Conservation (phyloP, 2,888 invertebrate species). For the Nemurella pictetii region DNA sequence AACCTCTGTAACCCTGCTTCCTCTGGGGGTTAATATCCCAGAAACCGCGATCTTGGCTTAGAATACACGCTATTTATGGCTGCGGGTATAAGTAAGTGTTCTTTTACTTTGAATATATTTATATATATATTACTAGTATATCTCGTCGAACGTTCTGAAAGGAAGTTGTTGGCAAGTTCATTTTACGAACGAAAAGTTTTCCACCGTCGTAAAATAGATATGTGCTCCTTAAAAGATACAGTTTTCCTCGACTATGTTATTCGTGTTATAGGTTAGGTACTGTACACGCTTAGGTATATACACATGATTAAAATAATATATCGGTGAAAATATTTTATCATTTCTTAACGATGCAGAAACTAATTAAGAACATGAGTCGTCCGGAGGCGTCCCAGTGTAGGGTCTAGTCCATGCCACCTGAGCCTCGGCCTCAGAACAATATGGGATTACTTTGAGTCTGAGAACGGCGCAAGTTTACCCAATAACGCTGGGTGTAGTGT, state of each 20-base stretch:
- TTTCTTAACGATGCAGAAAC: background rate
- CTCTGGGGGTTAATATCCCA: background rate
- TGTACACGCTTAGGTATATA: background rate
- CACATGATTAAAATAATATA: background rate
- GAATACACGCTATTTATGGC: background rate
- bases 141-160: background rate
- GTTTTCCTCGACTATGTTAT: background rate
- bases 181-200: background rate
- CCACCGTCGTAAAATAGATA: background rate
- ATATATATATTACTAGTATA: background rate
- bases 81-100: background rate
- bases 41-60: background rate
- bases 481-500: background rate
- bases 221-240: background rate
- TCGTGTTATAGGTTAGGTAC: too few species aligned
- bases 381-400: background rate
- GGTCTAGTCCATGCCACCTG: background rate
- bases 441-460: background rate
- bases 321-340: background rate
- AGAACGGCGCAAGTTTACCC: background rate
- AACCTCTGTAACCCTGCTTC: background rate
- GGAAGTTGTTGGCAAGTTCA: background rate
- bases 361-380: background rate
- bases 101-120: background rate
- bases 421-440: background rate